Percentiles rank a stretch among this genome's conserved stretches.
These are phyloP conservation scores for Dinocampus coccinellae DNA, from an alignment of 2,888 invertebrate species.

Conservation along the genomic window DNA sequence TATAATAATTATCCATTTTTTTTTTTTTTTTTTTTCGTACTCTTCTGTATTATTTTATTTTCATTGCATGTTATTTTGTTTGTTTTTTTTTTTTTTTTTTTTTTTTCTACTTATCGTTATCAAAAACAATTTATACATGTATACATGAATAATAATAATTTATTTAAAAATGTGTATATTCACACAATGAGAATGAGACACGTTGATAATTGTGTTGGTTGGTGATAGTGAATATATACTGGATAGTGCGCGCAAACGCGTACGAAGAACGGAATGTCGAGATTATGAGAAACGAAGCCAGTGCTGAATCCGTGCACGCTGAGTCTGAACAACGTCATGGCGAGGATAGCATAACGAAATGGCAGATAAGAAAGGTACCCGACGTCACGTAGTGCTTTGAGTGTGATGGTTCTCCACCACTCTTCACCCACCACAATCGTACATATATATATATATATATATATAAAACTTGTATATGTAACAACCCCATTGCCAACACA, in stretches of 20 bases:
- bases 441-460: conserved; percentile 31
- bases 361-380: conserved; percentile 64
- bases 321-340: conserved; percentile 11
- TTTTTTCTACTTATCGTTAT: not conserved
- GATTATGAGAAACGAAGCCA: conserved; percentile 61
- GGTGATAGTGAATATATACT: not conserved
- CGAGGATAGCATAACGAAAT: conserved; percentile 52
- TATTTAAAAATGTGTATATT: not conserved
- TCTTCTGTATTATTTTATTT: too few species aligned
- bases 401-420: conserved; percentile 58
- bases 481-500: conserved; percentile 30
- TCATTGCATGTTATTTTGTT: too few species aligned
- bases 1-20: not conserved
- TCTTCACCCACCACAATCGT: conserved; percentile 49
- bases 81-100: too few species aligned
- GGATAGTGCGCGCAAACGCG: conserved; percentile 50
- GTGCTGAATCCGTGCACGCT: conserved; percentile 32
- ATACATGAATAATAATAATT: not conserved
- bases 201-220: not conserved
- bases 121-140: not conserved
- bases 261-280: conserved; percentile 60
- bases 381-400: conserved; percentile 66
- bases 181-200: conserved; percentile 21
- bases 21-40: not conserved
- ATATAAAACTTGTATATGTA: conserved; percentile 13